phyloP scores from a whole-genome alignment of 2,888 invertebrate species.

The Drosophila emarginata region DNA sequence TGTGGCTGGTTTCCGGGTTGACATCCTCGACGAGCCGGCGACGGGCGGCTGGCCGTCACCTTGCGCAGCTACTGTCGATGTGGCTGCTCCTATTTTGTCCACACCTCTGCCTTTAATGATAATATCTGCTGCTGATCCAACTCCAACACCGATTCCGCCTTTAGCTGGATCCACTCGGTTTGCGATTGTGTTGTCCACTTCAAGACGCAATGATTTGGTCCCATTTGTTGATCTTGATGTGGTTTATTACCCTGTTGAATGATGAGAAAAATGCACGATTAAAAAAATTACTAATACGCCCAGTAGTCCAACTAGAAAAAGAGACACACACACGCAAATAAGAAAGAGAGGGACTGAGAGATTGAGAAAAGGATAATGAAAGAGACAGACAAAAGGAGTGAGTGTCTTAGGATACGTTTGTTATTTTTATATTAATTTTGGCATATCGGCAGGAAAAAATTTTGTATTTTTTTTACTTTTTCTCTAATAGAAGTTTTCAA shows the following conservation, averaged over 20 bases:
- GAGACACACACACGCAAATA: background rate
- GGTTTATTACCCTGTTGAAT: constrained; percentile 13
- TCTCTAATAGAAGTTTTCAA: too few species aligned
- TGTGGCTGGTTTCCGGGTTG: constrained; percentile 57
- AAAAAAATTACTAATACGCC: constrained; percentile 33
- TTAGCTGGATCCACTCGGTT: constrained; percentile 27
- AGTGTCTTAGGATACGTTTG: too few species aligned
- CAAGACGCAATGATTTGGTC: constrained; percentile 60
- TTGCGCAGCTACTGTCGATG: constrained; percentile 62
- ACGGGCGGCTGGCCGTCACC: constrained; percentile 48
- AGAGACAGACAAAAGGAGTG: background rate
- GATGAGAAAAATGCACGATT: background rate
- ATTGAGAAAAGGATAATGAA: too few species aligned
- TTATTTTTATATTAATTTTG: too few species aligned
- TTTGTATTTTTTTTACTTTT: too few species aligned
- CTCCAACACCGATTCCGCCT: constrained; percentile 6
- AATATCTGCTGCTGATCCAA: constrained; percentile 20
- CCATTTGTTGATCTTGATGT: constrained; percentile 64
- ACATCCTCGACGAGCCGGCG: constrained; percentile 66
- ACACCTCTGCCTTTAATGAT: constrained; percentile 28
- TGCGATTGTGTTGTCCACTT: constrained; percentile 57
- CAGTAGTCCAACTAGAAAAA: constrained; percentile 9
- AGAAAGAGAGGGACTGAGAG: background rate
- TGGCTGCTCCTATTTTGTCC: constrained; percentile 69
- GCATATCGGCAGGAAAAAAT: too few species aligned